phyloP scores from a whole-genome alignment of 1,140 invertebrate species.

The Harlomillsia oculata region DNA sequence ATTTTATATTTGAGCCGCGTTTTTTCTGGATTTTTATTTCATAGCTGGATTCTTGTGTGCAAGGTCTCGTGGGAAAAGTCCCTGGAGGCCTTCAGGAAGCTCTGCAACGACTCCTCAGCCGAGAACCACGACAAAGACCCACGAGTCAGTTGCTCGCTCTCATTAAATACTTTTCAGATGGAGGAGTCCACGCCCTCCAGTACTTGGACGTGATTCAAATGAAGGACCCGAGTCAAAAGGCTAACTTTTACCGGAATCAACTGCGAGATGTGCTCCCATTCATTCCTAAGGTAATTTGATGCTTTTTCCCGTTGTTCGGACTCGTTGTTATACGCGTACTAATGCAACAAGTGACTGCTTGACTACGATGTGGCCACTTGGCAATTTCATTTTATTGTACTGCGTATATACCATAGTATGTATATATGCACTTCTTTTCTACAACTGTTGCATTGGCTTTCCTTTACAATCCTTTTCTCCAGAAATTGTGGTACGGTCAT shows the following conservation, averaged over 20 bases:
- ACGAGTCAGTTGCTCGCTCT: constrained; percentile 31
- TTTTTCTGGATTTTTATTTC: not conserved
- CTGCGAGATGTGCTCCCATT: constrained; percentile 75
- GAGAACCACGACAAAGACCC: constrained; percentile 26
- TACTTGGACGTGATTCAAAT: constrained; percentile 84
- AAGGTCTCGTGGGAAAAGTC: constrained; percentile 16
- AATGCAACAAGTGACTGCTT: no score
- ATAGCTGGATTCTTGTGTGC: constrained; percentile 17
- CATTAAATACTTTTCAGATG: constrained; percentile 35
- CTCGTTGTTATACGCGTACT: no score
- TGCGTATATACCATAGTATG: no score
- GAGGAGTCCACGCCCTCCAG: constrained; percentile 28
- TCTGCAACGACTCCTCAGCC: constrained; percentile 19
- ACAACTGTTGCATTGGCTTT: no score
- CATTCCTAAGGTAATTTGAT: constrained; percentile 88
- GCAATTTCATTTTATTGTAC: no score
- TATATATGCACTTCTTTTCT: no score
- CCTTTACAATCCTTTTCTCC: constrained; percentile 37
- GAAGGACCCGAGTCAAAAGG: constrained; percentile 79
- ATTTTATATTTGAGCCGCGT: not conserved
- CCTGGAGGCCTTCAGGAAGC: constrained; percentile 31
- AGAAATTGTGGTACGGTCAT: constrained; percentile 94
- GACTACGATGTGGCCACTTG: no score
- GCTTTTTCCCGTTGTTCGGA: no score
- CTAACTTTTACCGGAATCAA: constrained; percentile 75